Conservation (phyloP, 2,113 vertebrate genomes). For the Nothobranchius furzeri region DNA sequence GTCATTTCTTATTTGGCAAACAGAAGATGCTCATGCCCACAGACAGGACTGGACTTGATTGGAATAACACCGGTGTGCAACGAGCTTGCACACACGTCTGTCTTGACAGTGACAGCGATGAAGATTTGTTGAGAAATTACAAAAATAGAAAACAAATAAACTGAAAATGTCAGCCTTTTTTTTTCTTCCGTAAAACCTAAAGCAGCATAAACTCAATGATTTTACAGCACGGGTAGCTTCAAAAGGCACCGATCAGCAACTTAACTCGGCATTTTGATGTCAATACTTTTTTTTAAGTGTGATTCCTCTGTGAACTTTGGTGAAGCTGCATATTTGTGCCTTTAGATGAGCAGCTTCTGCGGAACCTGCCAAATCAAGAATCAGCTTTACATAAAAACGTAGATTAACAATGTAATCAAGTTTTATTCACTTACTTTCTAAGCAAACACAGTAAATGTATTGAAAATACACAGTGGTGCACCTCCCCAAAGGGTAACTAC, state of each 20-base stretch:
- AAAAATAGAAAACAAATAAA: conserved; percentile 17
- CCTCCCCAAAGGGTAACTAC: conserved; percentile 48
- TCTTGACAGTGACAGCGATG: conserved; percentile 31
- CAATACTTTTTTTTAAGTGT: too few species aligned
- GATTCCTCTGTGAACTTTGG: too few species aligned
- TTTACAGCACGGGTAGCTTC: not conserved
- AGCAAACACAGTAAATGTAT: conserved; percentile 12
- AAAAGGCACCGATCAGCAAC: not conserved
- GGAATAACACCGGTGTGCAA: conserved; percentile 58
- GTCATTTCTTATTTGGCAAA: conserved; percentile 71
- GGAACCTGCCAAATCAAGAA: too few species aligned
- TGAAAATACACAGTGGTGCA: conserved; percentile 31
- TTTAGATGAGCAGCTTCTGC: too few species aligned
- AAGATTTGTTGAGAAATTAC: conserved; percentile 9
- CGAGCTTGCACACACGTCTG: conserved; percentile 22
- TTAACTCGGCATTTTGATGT: too few species aligned
- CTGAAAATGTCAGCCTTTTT: not conserved
- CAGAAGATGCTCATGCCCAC: conserved; percentile 55
- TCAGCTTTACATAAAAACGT: too few species aligned
- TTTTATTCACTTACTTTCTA: too few species aligned
- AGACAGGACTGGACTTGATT: conserved; percentile 70
- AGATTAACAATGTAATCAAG: too few species aligned
- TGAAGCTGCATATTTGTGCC: too few species aligned
- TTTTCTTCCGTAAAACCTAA: not conserved
- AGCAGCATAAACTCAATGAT: not conserved